Evolutionary conservation across 2,888 invertebrate genomes (phyloP).

Genomic region (Congeria kusceri): DNA sequence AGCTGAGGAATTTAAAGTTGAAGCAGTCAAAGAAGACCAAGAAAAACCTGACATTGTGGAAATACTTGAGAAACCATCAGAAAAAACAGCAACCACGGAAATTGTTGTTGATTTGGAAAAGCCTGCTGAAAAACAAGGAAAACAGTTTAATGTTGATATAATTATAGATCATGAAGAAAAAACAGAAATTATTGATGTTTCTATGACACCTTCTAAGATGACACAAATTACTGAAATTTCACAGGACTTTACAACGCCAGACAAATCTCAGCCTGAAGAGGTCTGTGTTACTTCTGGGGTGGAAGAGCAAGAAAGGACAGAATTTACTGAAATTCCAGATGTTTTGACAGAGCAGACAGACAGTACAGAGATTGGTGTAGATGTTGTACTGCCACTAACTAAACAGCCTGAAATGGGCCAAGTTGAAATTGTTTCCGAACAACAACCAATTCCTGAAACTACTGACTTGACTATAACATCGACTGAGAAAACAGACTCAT

Average conservation of each 20-base stretch:
- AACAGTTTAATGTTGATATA: slow-evolving; percentile 39
- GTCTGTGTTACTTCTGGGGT: slow-evolving; percentile 51
- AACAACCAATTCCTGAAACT: slow-evolving; percentile 22
- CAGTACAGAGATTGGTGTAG: slow-evolving; percentile 51
- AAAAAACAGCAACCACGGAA: slow-evolving; percentile 45
- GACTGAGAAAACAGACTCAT: slow-evolving; percentile 32
- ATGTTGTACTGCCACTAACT: slow-evolving; percentile 47
- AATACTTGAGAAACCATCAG: slow-evolving; percentile 35
- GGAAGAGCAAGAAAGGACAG: slow-evolving; percentile 38
- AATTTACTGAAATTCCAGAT: slow-evolving; percentile 41
- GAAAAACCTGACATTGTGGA: slow-evolving; percentile 42
- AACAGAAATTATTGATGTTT: slow-evolving; percentile 19
- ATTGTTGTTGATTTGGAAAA: slow-evolving; percentile 45
- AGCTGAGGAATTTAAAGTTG: slow-evolving; percentile 39
- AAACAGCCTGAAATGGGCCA: slow-evolving; percentile 36
- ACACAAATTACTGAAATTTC: slow-evolving; percentile 37
- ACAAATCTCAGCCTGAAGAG: slow-evolving; percentile 44
- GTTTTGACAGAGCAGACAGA: slow-evolving; percentile 32
- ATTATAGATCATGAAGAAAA: slow-evolving; percentile 38
- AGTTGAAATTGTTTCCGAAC: slow-evolving; percentile 40
- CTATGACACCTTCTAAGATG: slow-evolving; percentile 46
- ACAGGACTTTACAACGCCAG: slow-evolving; percentile 47
- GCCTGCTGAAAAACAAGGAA: slow-evolving; percentile 32
- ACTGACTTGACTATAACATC: slow-evolving; percentile 34
- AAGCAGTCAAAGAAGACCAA: slow-evolving; percentile 29